A percentile compares a stretch with the other conserved stretches of the same genome.
These are phyloP conservation scores for Leptinotarsa peninsularis DNA, from an alignment of 2,888 invertebrate species.

Conservation along the genomic window DNA sequence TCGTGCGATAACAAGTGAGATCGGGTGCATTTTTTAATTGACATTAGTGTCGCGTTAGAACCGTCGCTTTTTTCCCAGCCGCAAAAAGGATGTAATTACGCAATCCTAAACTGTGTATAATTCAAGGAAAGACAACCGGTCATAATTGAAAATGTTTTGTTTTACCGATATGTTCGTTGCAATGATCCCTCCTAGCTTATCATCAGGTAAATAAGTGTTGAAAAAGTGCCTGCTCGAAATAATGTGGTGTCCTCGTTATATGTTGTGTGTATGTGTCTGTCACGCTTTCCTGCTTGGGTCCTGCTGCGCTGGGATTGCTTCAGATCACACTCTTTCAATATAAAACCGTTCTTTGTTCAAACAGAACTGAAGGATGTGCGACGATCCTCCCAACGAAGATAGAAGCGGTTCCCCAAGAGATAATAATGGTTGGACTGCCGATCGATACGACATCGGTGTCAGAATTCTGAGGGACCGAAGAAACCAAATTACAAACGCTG, in stretches of 20 bases:
- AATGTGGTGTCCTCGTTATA: slow-evolving; percentile 22
- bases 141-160: slow-evolving; percentile 18
- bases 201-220: slow-evolving; percentile 45
- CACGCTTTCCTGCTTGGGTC: slow-evolving; percentile 34
- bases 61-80: slow-evolving; percentile 6
- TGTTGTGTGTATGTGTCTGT: slow-evolving; percentile 28
- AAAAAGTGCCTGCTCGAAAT: slow-evolving; percentile 28
- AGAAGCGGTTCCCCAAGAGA: background rate
- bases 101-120: slow-evolving; percentile 4
- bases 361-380: slow-evolving; percentile 56
- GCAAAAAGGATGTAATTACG: slow-evolving; percentile 18
- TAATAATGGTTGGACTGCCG: slow-evolving; percentile 39
- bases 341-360: slow-evolving; percentile 48
- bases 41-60: slow-evolving; percentile 4
- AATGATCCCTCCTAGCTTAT: slow-evolving; percentile 34
- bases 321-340: slow-evolving; percentile 9
- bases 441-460: slow-evolving; percentile 55
- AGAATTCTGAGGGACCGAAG: slow-evolving; percentile 58
- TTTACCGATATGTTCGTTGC: background rate
- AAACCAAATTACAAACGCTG: slow-evolving; percentile 60
- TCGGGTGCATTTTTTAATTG: slow-evolving; percentile 19
- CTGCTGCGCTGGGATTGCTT: slow-evolving; percentile 17
- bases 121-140: slow-evolving; percentile 12
- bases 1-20: slow-evolving; percentile 22
- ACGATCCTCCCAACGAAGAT: slow-evolving; percentile 15